A percentile compares a stretch with the other conserved stretches of the same genome.
Evolutionary conservation across 2,888 invertebrate species (phyloP).

Genomic region (Zaprionus lineosus): DNA sequence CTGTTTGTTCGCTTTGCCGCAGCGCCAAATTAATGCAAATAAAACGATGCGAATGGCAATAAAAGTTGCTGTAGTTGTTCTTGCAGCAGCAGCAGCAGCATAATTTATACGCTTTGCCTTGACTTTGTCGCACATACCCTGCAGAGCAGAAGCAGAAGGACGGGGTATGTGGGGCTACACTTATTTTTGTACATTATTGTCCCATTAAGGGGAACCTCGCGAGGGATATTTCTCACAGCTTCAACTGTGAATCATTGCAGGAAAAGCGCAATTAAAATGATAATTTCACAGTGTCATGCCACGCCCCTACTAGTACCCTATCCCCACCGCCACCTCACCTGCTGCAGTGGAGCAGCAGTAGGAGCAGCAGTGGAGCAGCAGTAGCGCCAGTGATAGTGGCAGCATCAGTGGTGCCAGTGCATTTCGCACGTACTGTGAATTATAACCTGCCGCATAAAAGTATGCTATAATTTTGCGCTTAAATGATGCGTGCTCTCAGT

Average conservation of each 20-base stretch:
- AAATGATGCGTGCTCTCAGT: constrained; percentile 70
- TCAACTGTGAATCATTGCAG: constrained; percentile 24
- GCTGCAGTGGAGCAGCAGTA: constrained; percentile 13
- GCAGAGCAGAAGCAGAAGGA: neutral
- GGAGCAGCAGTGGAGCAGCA: neutral
- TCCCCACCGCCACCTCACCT: neutral
- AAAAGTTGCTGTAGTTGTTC: constrained; percentile 44
- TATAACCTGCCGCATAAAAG: constrained; percentile 75
- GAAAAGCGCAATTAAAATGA: constrained; percentile 74
- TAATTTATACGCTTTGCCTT: constrained; percentile 64
- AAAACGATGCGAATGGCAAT: constrained; percentile 60
- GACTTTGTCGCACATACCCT: constrained; percentile 38
- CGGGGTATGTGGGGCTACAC: neutral
- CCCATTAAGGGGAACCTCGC: too few species aligned
- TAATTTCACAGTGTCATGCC: constrained; percentile 54
- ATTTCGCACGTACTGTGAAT: constrained; percentile 73
- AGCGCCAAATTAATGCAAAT: constrained; percentile 66
- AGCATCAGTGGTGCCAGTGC: constrained; percentile 46
- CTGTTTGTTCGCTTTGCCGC: constrained; percentile 30
- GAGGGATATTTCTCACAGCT: too few species aligned
- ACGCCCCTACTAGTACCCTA: constrained; percentile 20
- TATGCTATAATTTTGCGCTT: constrained; percentile 75
- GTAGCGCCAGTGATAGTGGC: constrained; percentile 32
- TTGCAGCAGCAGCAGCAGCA: constrained; percentile 52
- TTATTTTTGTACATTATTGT: neutral